Evolutionary conservation across 2,888 invertebrate genomes (phyloP), one percentile per base, ranked within the genome.

Genomic region (Tiphia femorata): DNA sequence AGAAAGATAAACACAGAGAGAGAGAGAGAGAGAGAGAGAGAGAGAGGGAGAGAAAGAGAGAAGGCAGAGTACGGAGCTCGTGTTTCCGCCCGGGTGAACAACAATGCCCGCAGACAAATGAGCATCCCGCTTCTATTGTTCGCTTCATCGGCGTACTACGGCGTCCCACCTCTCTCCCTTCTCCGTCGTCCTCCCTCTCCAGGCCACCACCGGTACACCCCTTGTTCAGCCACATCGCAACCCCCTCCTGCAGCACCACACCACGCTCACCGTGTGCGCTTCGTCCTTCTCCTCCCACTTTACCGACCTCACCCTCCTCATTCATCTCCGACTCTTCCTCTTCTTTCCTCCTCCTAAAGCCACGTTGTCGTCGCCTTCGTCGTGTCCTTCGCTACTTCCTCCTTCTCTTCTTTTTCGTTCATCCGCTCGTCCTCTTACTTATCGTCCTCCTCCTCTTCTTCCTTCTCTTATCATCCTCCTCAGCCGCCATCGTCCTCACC

Each of bases 31-130:
- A 30, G 50, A 47, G 30, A 38, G 54, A 48, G 30, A 44, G 58
- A 52, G 54, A 50, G 62, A 54, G 56, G n/a, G n/a, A n/a, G 51
- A 25, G 10, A 1, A 48, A 62, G 60, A 64, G 63, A 61, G 62
- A 67, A 67, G 65, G 58, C 67, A 73, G 73, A 69, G 69, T 72
- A 70, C 67, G 64, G 70, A 71, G 77, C 80, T 82, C 82, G 78
- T 79, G 76, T 82, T 81, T 82, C 82, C 77, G 77, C 73, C 76
- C 75, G 80, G 74, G 71, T 77, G 74, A 77, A 74, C 81, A 82
- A 82, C 81, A 81, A 82, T 82, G 77, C 81, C 77, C 77, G 80
- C 81, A 82, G 82, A 82, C 82, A 82, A 82, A 82, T 82, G 82
- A 82, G 82, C 82, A 82, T 80, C 81, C 82, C 81, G 80, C 80